Evolutionary conservation across 2,888 invertebrate genomes (phyloP), one percentile per base, ranked within the genome.

Genomic region (Caenorhabditis japonica): DNA sequence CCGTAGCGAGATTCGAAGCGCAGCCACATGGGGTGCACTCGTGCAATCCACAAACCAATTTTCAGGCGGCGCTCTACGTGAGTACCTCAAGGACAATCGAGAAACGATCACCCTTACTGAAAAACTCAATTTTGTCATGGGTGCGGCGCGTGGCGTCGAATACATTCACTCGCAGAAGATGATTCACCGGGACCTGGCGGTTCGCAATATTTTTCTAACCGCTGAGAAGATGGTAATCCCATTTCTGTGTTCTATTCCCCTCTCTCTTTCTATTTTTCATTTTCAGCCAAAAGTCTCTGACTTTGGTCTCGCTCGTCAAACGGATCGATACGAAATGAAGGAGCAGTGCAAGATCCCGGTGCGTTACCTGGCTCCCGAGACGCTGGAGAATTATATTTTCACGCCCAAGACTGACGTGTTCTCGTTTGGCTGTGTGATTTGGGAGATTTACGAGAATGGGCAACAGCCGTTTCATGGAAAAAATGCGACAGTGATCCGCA

Each of bases 371-470:
- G 60, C 74, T 4, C 74, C 74, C 4, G 74, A 74, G 25, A 74
- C 74, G 1, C 53, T 74, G 7, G 66, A 69, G 10, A 58, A 25
- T n/a, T 74, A 47, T 15, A 39, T 62, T 4, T 74, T 74, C 62
- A 69, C 62, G 10, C 30, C 62, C 8, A 74, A 74, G 43, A 59
- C 58, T 2, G 74, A 74, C 43, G 74, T 74, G n/a, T 74, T 74
- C 59, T 55, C 74, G 33, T 74, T 74, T 43, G 74, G 74, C 23
- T 66, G 59, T 41, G 68, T 74, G 21, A 74, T 74, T 56, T 74
- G 74, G 74, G 74, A 74, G 36, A 64, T 74, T 47, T 74, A 60
- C 30, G 69, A 69, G 27, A 64, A 74, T 21, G 74, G 69, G 10
- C 21, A 49, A 23, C 60, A 68, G 21, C 74, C 74, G 15, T 68